Conservation (phyloP, 2,113 vertebrate genomes). For the Anser brachyrhynchus region DNA sequence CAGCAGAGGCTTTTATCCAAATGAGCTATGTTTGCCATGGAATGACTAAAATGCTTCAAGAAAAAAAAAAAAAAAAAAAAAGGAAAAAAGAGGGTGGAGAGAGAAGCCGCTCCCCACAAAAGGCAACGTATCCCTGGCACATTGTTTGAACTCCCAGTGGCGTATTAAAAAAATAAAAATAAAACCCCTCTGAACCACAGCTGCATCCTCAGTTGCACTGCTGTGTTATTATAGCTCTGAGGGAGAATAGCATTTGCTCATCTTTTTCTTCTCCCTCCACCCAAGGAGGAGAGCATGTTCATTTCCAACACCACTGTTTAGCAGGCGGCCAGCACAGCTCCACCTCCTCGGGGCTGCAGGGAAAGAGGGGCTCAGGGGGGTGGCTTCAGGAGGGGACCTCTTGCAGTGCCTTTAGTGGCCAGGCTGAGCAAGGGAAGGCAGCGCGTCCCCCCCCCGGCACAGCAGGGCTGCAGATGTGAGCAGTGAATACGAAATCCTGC, state of each 20-base stretch:
- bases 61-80: background rate
- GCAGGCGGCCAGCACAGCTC: accelerated
- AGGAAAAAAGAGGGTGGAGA: background rate
- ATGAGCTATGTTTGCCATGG: conserved; percentile 31
- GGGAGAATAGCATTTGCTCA: background rate
- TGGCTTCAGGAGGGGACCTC: background rate
- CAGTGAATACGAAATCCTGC: conserved; percentile 12
- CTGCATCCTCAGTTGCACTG: conserved; percentile 42
- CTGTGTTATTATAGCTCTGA: conserved; percentile 10
- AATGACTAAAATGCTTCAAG: conserved; percentile 57
- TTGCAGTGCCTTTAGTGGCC: background rate
- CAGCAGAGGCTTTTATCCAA: conserved; percentile 68
- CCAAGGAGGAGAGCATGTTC: background rate
- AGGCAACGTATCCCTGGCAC: conserved; percentile 2
- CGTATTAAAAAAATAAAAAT: conserved; percentile 55
- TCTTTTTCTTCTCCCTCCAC: background rate
- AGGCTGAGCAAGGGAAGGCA: conserved; percentile 29
- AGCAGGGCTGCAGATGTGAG: conserved; percentile 64
- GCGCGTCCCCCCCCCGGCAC: background rate
- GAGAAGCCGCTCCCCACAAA: background rate
- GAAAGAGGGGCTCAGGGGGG: background rate
- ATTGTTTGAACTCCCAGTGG: conserved; percentile 60
- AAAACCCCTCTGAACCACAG: conserved; percentile 39
- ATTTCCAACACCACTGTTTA: background rate
- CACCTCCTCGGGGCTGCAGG: background rate